Base-by-base conservation (phyloP, 2,797 vertebrate genomes). In the Urocyon cinereoargenteus region DNA sequence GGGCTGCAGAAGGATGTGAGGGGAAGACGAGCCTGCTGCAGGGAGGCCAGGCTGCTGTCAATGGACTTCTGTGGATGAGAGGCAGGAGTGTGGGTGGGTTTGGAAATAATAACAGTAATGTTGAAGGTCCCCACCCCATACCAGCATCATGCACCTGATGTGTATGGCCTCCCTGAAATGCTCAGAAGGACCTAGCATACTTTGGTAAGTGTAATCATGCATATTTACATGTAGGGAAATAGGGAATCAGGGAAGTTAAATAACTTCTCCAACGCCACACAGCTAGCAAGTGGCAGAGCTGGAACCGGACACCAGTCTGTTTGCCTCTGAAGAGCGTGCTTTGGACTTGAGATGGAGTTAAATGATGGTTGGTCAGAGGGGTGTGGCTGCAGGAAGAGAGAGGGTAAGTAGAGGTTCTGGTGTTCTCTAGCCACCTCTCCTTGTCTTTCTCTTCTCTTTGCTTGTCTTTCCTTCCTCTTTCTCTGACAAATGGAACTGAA, bases 31-130 rank as follows among this genome's bases (percentile, higher is more conserved):
- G 7, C 26, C 18, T 64, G 2, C 13, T 12, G 22, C 34, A 6
- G 26, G 16, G 51, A 73, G 26, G 28, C 19, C 11, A 3, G 13
- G n/a, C 34, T 51, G 49, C 72, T 82, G 0, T 34, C 11, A 4
- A 0, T 2, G 13, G 26, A 5, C 24, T 21, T 49, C 7, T 0
- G 0, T 7, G 14, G 13, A 2, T 6, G 13, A 24, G 31, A 22
- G 34, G 22, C 40, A 57, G 51, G 53, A 51, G 19, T 11, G 21
- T 12, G 3, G 24, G 28, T 2, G 49, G 22, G 8, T 28, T 34
- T 91, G n/a, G 72, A 59, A 86, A 45, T 36, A 31, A 7, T 0
- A 2, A 15, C 1, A 10, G 34, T 53, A 19, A 24, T 5, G 9
- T 15, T 21, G 26, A 49, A 78, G 57, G 36, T 3, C 28, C 31